Percentiles rank a stretch among this genome's conserved stretches.
Conservation (phyloP, 2,797 vertebrate species). For the Darevskia mixta region DNA sequence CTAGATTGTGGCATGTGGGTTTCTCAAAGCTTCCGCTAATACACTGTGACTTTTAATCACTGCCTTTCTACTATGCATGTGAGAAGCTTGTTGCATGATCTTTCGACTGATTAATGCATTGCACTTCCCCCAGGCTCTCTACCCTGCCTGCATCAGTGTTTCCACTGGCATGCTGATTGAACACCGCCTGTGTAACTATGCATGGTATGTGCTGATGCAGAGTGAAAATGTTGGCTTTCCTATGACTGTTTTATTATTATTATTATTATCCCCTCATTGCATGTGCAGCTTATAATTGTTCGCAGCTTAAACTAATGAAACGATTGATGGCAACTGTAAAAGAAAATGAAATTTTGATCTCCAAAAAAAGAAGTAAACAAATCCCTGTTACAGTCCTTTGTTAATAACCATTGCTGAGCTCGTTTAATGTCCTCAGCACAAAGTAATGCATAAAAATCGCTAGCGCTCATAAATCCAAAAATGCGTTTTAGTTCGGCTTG, state of each 20-base stretch:
- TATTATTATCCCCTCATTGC: conserved; percentile 50
- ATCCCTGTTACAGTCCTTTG: conserved; percentile 46
- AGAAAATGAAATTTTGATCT: conserved; percentile 22
- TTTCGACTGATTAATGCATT: conserved; percentile 71
- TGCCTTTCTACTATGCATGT: conserved; percentile 57
- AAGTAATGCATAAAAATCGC: conserved; percentile 52
- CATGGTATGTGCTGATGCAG: conserved; percentile 78
- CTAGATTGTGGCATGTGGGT: not conserved
- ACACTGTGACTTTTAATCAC: not conserved
- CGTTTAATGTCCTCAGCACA: conserved; percentile 49
- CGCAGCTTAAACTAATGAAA: conserved; percentile 40
- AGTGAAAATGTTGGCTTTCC: conserved; percentile 17
- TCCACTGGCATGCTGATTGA: conserved; percentile 74
- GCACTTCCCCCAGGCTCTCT: conserved; percentile 75
- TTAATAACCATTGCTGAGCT: conserved; percentile 54
- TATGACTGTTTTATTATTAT: conserved; percentile 16
- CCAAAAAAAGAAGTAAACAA: conserved; percentile 27
- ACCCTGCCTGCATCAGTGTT: conserved; percentile 75
- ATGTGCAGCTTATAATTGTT: conserved; percentile 48
- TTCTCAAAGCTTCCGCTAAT: conserved; percentile 6
- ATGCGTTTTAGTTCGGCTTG: conserved; percentile 63
- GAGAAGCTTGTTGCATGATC: conserved; percentile 73
- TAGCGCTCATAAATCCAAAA: conserved; percentile 59
- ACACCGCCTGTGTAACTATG: conserved; percentile 73
- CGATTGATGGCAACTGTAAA: conserved; percentile 30